These are phyloP conservation scores for Chrysogorgia sp. DNA, from an alignment of 92 coral and sea anemone species.

Conservation along the genomic window DNA sequence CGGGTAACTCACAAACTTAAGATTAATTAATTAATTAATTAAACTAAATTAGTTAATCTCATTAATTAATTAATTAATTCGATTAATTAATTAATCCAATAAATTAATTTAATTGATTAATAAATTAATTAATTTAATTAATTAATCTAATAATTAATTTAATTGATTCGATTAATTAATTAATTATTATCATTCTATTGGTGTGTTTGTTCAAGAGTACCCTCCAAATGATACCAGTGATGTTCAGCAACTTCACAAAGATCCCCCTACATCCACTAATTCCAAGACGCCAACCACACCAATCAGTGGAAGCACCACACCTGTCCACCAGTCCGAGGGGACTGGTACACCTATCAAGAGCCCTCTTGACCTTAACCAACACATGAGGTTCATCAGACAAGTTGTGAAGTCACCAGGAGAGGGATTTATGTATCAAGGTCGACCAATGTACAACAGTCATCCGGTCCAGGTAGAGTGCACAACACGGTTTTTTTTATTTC, in stretches of 20 bases:
- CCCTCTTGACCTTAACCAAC: slow-evolving; percentile 72
- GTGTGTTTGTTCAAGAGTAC: background rate
- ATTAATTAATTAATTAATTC: too few species aligned
- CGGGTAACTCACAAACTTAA: background rate
- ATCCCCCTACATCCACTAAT: background rate
- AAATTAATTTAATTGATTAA: too few species aligned
- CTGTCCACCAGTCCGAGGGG: slow-evolving; percentile 4
- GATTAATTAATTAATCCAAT: too few species aligned
- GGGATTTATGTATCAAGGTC: slow-evolving; percentile 75
- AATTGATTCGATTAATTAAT: too few species aligned
- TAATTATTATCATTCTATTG: too few species aligned
- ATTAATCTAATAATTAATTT: too few species aligned
- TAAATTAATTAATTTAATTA: too few species aligned
- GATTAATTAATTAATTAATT: too few species aligned
- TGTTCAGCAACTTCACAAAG: background rate
- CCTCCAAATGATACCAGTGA: background rate
- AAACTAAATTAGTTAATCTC: too few species aligned
- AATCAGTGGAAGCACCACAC: background rate
- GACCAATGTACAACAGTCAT: slow-evolving; percentile 74
- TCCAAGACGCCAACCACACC: slow-evolving; percentile 1
- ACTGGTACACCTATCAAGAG: slow-evolving; percentile 60
- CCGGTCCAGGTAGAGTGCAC: slow-evolving; percentile 31
- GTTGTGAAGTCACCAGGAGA: slow-evolving; percentile 90
- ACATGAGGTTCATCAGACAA: slow-evolving; percentile 63
- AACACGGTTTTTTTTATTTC: too few species aligned